Percentiles rank a stretch among this genome's conserved stretches.
Conservation (phyloP, 2,797 vertebrate genomes). For the Molothrus aeneus region DNA sequence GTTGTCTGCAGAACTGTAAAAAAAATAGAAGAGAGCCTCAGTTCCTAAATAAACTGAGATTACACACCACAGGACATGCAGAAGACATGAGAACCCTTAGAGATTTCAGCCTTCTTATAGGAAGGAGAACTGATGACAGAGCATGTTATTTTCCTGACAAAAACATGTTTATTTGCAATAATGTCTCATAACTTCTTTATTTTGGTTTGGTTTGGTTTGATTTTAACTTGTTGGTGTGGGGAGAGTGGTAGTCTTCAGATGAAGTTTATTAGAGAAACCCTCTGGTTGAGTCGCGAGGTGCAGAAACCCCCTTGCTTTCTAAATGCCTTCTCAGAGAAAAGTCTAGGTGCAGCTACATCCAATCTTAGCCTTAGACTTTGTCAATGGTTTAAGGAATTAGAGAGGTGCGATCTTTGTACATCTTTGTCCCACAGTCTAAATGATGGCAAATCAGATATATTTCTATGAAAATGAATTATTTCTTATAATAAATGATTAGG, state of each 20-base stretch:
- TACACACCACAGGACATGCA: neutral
- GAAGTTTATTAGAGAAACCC: neutral
- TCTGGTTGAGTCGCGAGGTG: neutral
- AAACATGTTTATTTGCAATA: neutral
- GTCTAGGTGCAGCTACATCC: neutral
- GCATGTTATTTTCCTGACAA: neutral
- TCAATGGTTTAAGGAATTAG: neutral
- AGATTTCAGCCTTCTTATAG: neutral
- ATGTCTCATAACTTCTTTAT: neutral
- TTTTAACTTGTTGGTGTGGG: neutral
- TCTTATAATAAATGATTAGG: neutral
- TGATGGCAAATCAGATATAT: neutral
- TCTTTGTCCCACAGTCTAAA: neutral
- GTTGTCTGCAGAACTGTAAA: conserved; percentile 18
- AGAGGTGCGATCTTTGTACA: neutral
- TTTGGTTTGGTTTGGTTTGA: neutral
- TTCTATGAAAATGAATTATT: neutral
- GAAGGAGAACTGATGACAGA: conserved; percentile 3
- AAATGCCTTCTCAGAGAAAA: neutral
- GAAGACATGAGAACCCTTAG: neutral
- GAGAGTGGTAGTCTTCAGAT: neutral
- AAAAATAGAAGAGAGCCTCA: conserved; percentile 6
- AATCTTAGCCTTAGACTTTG: neutral
- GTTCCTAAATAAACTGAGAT: conserved; percentile 43
- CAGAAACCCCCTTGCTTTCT: neutral